Percentiles rank a stretch among this genome's conserved stretches.
phyloP scores from a whole-genome alignment of 2,113 vertebrate genomes.

The Microtus richardsoni region DNA sequence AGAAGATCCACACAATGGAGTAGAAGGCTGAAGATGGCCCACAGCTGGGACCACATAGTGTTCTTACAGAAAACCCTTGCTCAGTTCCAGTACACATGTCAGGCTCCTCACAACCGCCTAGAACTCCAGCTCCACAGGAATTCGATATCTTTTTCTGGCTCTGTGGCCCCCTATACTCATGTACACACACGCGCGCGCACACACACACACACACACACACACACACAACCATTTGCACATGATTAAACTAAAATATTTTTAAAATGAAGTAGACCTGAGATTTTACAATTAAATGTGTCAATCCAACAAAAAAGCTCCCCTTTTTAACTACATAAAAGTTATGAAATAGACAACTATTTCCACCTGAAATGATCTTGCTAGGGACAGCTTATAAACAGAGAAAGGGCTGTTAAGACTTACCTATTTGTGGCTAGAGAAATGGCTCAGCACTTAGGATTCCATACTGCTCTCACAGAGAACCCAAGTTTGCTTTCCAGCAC shows the following conservation, averaged over 20 bases:
- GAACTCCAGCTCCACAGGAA: neutral
- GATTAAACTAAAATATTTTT: neutral
- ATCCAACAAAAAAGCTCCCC: neutral
- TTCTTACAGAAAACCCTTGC: neutral
- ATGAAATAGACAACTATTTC: neutral
- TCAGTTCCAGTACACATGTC: neutral
- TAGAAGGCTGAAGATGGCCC: neutral
- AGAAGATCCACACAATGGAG: neutral
- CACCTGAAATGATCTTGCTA: neutral
- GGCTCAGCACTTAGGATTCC: neutral
- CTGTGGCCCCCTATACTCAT: neutral
- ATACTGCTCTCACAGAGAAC: neutral
- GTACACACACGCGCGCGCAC: neutral
- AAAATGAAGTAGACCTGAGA: neutral
- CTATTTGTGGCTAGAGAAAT: neutral
- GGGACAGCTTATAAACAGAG: neutral
- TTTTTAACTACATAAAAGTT: conserved; percentile 34
- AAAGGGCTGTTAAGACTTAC: neutral
- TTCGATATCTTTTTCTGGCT: neutral
- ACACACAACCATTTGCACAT: accelerated
- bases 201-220: neutral
- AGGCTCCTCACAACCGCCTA: neutral
- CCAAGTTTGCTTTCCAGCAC: neutral
- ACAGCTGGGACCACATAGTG: no score
- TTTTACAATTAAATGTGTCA: neutral